Evolutionary conservation across 92 coral and sea anemone species (phyloP), one percentile per base, ranked within the genome.

Genomic region (Diadumene lineata): DNA sequence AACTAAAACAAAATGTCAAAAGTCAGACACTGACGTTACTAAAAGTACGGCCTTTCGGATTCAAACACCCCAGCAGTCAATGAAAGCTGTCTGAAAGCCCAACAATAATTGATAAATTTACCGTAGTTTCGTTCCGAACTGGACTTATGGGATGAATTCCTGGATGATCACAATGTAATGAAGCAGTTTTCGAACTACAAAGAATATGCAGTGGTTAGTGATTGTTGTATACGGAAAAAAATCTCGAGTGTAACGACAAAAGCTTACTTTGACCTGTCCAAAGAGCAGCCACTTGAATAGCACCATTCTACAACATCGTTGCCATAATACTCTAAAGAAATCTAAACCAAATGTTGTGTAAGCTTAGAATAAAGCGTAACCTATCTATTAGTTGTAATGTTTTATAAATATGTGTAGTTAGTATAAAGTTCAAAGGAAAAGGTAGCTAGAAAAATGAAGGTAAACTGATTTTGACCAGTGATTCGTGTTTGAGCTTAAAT

Each of bases 111-210:
- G 30, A 61, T 9, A 24, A 22, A 9, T 66, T 53, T 68, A 78
- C 82, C 82, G 56, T n/a, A 33, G 68, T 18, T 56, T 19, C 22
- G 34, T 57, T 64, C 29, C 48, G 34, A 2, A 78, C 69, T 21
- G 92, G 88, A 50, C 82, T 81, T 22, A 87, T 64, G 23, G 73
- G 68, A 73, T 87, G 88, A 24, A 55, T 53, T 27, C 92, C 92
- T 61, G 88, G 53, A 46, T 79, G 61, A 18, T 53, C 0, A 28
- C 92, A 87, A 21, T 44, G 62, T 46, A 87, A 21, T 31, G 46
- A 68, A n/a, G 82, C 48, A 31, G 74, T 55, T 56, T 81, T 78
- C 60, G 56, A 34, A 73, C 17, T 65, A 25, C 29, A 34, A 26
- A 60, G 31, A 1, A 51, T n/a, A n/a, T n/a, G n/a, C n/a, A n/a